Percentiles rank a stretch among this genome's conserved stretches.
Evolutionary conservation across 2,888 invertebrate genomes (phyloP).

Genomic region (Cheilosia impressa): DNA sequence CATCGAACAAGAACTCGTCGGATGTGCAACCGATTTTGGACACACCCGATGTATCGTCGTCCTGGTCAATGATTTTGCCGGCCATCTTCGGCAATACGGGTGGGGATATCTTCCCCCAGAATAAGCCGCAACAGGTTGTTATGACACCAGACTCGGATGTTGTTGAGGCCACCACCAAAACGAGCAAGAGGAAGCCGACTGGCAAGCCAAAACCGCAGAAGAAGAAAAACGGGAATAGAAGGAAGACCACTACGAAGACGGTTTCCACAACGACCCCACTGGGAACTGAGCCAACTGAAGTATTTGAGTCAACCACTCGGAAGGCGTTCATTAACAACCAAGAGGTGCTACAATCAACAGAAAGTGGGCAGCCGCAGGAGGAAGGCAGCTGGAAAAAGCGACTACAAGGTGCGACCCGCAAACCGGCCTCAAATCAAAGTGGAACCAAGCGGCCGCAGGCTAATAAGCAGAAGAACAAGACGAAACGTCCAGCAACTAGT

Average conservation of each 20-base stretch:
- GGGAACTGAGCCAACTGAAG: constrained; percentile 76
- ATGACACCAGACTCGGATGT: constrained; percentile 84
- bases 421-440: constrained; percentile 21
- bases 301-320: constrained; percentile 79
- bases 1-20: constrained; percentile 85
- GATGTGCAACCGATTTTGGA: constrained; percentile 85
- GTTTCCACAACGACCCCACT: constrained; percentile 72
- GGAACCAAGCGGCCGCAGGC: constrained; percentile 79
- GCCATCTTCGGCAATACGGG: constrained; percentile 91
- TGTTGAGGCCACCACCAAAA: constrained; percentile 79
- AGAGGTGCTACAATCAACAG: constrained; percentile 79
- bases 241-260: constrained; percentile 77
- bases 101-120: constrained; percentile 86
- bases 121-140: constrained; percentile 82
- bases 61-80: constrained; percentile 93
- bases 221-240: constrained; percentile 80
- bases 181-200: constrained; percentile 74
- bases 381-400: constrained; percentile 77
- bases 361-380: constrained; percentile 52
- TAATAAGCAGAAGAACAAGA: constrained; percentile 80
- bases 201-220: constrained; percentile 80
- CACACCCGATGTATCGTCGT: constrained; percentile 89
- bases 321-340: constrained; percentile 81
- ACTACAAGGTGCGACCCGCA: constrained; percentile 61
- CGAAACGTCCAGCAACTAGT: constrained; percentile 76